Conservation (phyloP, 2,888 invertebrate genomes). For the Synanthedon andrenaeformis region DNA sequence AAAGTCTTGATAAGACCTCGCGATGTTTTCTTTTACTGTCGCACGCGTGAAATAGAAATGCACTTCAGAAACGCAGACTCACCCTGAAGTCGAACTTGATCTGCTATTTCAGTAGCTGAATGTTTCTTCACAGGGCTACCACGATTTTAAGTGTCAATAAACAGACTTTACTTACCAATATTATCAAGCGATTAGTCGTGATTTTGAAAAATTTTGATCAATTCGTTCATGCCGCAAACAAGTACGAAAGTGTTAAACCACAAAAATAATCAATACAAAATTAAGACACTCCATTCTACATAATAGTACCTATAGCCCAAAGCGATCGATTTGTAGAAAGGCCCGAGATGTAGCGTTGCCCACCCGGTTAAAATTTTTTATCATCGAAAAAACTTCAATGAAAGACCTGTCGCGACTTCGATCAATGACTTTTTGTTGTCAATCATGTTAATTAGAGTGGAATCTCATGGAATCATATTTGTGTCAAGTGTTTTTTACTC, state of each 20-base stretch:
- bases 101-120: too few species aligned
- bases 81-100: too few species aligned
- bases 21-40: too few species aligned
- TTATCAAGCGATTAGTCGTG: too few species aligned
- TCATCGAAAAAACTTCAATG: slow-evolving; percentile 2
- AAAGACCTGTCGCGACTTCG: slow-evolving; percentile 6
- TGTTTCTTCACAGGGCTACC: too few species aligned
- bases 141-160: too few species aligned
- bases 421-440: slow-evolving; percentile 15
- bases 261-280: neutral
- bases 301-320: neutral
- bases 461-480: slow-evolving; percentile 11
- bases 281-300: slow-evolving; percentile 2
- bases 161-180: too few species aligned
- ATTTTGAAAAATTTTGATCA: neutral
- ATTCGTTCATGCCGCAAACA: neutral
- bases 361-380: too few species aligned
- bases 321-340: slow-evolving; percentile 3
- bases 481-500: neutral
- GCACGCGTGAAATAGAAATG: too few species aligned
- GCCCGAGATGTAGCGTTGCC: slow-evolving; percentile 1
- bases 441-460: slow-evolving; percentile 21
- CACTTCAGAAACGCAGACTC: too few species aligned
- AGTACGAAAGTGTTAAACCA: neutral
- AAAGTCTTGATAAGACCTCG: too few species aligned